Percentiles rank a stretch among this genome's conserved stretches.
These are phyloP conservation scores for Tachuris rubrigastra DNA, from an alignment of 2,113 vertebrate species.

Conservation along the genomic window DNA sequence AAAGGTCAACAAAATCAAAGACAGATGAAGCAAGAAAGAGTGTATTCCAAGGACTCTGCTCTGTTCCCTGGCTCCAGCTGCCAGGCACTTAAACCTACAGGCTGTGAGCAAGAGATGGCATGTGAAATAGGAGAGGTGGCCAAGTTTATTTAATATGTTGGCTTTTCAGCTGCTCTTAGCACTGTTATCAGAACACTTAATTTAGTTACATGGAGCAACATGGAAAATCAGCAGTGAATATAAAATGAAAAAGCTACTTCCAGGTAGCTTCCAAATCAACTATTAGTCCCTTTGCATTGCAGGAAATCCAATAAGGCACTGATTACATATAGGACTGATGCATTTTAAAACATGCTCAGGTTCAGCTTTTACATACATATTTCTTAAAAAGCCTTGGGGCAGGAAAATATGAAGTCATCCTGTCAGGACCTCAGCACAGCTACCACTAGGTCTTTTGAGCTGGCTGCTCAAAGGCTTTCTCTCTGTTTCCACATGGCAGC, in stretches of 20 bases:
- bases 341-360: not conserved
- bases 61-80: not conserved
- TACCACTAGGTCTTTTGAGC: not conserved
- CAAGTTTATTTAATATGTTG: conserved; percentile 54
- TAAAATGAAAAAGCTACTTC: conserved; percentile 25
- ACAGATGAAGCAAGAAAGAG: not conserved
- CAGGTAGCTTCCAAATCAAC: not conserved
- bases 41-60: not conserved
- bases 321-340: not conserved
- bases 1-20: not conserved
- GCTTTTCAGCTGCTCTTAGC: conserved; percentile 24
- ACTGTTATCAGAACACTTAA: conserved; percentile 33
- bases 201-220: not conserved
- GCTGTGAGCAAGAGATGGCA: conserved; percentile 35
- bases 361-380: conserved; percentile 12
- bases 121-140: conserved; percentile 33
- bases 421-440: not conserved
- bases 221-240: not conserved
- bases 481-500: not conserved
- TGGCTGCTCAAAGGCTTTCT: not conserved
- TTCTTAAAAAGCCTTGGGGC: not conserved
- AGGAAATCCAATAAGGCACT: not conserved
- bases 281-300: not conserved
- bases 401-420: not conserved
- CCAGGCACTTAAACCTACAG: not conserved